Evolutionary conservation across 1,140 invertebrate genomes (phyloP), one percentile per base, ranked within the genome.

Genomic region (Ceratina australensis): DNA sequence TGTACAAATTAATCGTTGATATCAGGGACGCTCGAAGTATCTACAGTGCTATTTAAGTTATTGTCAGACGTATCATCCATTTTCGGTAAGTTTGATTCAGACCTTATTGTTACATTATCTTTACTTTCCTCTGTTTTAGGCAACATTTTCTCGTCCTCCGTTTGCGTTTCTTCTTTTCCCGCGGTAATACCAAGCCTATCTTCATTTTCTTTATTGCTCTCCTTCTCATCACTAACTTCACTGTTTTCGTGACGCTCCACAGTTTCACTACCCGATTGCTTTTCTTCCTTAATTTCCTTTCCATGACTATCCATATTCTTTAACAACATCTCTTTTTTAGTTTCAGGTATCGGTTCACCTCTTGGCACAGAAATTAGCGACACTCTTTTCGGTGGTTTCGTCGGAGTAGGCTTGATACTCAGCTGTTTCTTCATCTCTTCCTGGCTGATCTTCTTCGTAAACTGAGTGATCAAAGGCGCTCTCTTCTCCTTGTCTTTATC

Each of bases 391-490:
- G 87, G 87, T 3, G 79, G 72, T 54, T 90, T 61, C 80, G 89
- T 13, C 4, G 64, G 0, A 18, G 59, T 7, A 28, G 52, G 54
- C 67, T 84, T 84, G 67, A 22, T 42, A 5, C 33, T 71, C 18
- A 92, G 80, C 71, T 93, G 92, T 79, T 92, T 92, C 73, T 93
- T 88, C 88, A 91, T 90, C 42, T 93, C 93, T 59, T 92, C 92
- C n/a, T 91, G 88, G 0, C 90, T 91, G 18, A 93, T 87, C 20
- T 92, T 93, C 71, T 94, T 93, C 15, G 94, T 93, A 81, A 93
- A 95, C 72, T 94, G 92, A 8, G 93, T 94, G 12, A 95, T 94
- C 2, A 94, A 82, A 0, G 91, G 88, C 20, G 90, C 85, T 77
- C 93, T 94, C 63, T 93, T 94, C 52, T 91, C 88, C 47, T 80